Percentiles rank a stretch among this genome's conserved stretches.
Evolutionary conservation across 1,140 invertebrate genomes (phyloP).

Genomic region (Goniozus legneri): DNA sequence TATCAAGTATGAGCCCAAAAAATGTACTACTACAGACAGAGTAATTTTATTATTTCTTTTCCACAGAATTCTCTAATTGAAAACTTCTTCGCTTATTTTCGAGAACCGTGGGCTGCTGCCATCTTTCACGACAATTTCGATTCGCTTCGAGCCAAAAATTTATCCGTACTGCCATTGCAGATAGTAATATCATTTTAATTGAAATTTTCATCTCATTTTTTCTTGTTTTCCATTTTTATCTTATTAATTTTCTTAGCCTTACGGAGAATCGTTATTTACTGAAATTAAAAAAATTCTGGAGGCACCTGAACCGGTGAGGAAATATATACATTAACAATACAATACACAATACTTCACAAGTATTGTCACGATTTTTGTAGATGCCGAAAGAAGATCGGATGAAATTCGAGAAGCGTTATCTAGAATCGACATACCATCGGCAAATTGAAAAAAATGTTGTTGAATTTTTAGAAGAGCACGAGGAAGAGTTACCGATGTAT

Average conservation of each 20-base stretch:
- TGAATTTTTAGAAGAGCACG: slow-evolving; percentile 24
- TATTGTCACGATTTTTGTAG: slow-evolving; percentile 1
- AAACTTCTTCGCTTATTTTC: slow-evolving; percentile 63
- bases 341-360: neutral
- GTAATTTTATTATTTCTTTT: neutral
- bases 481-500: slow-evolving; percentile 28
- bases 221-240: neutral
- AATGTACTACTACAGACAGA: neutral
- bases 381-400: slow-evolving; percentile 16
- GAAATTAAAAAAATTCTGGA: no score
- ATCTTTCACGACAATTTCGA: slow-evolving; percentile 60
- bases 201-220: neutral
- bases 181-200: slow-evolving; percentile 10
- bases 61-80: slow-evolving; percentile 42
- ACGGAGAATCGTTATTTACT: no score
- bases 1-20: slow-evolving; percentile 51
- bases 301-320: slow-evolving; percentile 17
- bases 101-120: slow-evolving; percentile 60
- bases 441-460: slow-evolving; percentile 23
- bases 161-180: slow-evolving; percentile 15
- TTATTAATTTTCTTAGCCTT: neutral
- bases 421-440: slow-evolving; percentile 22
- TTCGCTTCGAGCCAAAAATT: slow-evolving; percentile 40
- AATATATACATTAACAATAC: slow-evolving; percentile 8
- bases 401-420: slow-evolving; percentile 15